Conservation (phyloP, 2,888 invertebrate genomes). For the Clepsis dumicolana region DNA sequence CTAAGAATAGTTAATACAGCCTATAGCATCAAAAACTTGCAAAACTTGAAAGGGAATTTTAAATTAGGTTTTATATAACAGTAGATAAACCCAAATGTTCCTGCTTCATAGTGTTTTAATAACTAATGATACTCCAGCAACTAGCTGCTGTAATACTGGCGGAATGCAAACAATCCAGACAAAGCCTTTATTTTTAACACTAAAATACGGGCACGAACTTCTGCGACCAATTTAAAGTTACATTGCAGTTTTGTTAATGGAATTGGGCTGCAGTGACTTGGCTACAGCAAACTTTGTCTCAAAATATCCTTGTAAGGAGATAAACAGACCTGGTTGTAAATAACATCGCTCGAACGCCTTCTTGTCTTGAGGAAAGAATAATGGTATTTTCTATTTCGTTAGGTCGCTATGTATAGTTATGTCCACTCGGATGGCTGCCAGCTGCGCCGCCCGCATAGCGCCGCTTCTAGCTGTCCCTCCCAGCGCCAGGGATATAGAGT, state of each 20-base stretch:
- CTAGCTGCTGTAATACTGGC: conserved; percentile 11
- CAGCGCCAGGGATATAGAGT: conserved; percentile 67
- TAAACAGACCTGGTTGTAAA: conserved; percentile 80
- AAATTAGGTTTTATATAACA: not conserved
- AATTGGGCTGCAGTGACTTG: conserved; percentile 43
- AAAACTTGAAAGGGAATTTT: not conserved
- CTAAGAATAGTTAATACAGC: not conserved
- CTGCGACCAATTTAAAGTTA: conserved; percentile 41
- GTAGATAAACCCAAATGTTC: not conserved
- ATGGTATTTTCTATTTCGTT: conserved; percentile 85
- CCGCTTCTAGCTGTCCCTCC: conserved; percentile 63
- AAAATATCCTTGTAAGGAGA: conserved; percentile 67
- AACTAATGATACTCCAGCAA: not conserved
- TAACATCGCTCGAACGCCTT: conserved; percentile 82
- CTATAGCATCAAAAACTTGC: not conserved
- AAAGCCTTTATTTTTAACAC: conserved; percentile 26
- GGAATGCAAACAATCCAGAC: conserved; percentile 12
- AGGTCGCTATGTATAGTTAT: conserved; percentile 76
- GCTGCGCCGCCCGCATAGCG: conserved; percentile 68
- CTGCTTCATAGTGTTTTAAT: not conserved
- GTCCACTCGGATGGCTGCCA: conserved; percentile 81
- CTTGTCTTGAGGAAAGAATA: conserved; percentile 82
- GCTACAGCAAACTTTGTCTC: conserved; percentile 41
- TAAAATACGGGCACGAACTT: conserved; percentile 34
- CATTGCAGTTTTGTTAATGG: conserved; percentile 43